Evolutionary conservation across 2,113 vertebrate genomes (phyloP).

Genomic region (Motacilla tschutschensis): DNA sequence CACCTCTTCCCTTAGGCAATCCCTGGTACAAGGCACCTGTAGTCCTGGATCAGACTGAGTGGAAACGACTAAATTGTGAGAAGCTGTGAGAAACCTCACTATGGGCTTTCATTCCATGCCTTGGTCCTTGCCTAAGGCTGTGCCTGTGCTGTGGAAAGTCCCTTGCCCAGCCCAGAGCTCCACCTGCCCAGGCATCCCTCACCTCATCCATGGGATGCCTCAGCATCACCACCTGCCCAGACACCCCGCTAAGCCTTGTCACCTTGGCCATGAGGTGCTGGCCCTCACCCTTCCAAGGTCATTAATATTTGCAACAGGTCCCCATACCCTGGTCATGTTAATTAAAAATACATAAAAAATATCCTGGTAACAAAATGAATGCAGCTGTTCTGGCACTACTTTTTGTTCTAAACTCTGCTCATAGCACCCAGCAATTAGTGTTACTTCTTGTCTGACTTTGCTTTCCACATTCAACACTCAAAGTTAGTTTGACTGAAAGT

Average conservation of each 20-base stretch:
- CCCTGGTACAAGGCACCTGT: neutral
- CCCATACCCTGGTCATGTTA: neutral
- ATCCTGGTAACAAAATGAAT: neutral
- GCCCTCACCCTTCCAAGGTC: accelerated
- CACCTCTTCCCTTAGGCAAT: neutral
- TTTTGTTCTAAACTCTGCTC: neutral
- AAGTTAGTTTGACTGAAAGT: neutral
- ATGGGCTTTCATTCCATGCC: neutral
- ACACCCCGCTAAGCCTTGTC: neutral
- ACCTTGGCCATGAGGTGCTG: accelerated
- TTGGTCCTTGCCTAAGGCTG: neutral
- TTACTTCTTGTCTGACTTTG: neutral
- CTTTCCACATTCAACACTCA: neutral
- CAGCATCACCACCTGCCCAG: neutral
- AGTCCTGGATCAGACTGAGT: neutral
- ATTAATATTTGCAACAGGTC: neutral
- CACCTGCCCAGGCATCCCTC: neutral
- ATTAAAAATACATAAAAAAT: neutral
- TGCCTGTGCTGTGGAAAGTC: too few relatives aligned
- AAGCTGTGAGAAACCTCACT: neutral
- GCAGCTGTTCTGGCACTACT: neutral
- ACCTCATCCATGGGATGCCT: neutral
- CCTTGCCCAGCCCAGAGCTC: neutral
- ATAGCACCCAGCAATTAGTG: neutral
- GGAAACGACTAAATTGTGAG: neutral